A percentile compares a stretch with the other conserved stretches of the same genome.
These are phyloP conservation scores for Odontesthes bonariensis DNA, from an alignment of 2,113 vertebrate species.

Conservation along the genomic window DNA sequence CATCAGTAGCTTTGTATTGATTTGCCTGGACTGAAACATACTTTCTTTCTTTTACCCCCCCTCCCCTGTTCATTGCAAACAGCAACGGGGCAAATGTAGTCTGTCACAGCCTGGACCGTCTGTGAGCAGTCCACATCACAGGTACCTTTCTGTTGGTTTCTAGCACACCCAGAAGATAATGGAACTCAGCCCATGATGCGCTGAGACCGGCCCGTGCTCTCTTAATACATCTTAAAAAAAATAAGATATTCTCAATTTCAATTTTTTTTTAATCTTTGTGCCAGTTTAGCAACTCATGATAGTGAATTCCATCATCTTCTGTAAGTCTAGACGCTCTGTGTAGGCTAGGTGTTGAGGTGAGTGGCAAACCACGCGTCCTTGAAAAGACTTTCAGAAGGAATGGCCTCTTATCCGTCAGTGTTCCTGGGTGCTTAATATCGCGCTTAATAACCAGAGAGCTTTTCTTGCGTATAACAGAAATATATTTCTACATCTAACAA, in stretches of 20 bases:
- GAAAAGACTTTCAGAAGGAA: conserved; percentile 35
- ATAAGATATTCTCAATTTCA: not conserved
- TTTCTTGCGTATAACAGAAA: conserved; percentile 40
- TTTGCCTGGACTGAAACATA: conserved; percentile 98
- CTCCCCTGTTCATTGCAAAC: conserved; percentile 98
- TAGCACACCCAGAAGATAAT: conserved; percentile 95
- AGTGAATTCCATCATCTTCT: conserved; percentile 95
- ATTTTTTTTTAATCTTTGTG: conserved; percentile 6
- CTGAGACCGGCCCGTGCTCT: conserved; percentile 32
- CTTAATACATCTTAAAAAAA: not conserved
- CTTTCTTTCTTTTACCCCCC: conserved; percentile 96
- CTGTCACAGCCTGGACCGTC: conserved; percentile 97
- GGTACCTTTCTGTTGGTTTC: conserved; percentile 99
- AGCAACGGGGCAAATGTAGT: conserved; percentile 99
- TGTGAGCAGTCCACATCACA: conserved; percentile 97
- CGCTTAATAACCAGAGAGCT: conserved; percentile 56
- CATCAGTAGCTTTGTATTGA: conserved; percentile 96
- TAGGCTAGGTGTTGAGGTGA: conserved; percentile 81
- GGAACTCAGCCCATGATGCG: conserved; percentile 85
- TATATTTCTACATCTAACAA: conserved; percentile 61
- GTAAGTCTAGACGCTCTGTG: conserved; percentile 89
- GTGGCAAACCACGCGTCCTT: conserved; percentile 47
- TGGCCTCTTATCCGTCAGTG: conserved; percentile 49
- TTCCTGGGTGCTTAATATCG: conserved; percentile 69
- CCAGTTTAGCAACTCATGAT: conserved; percentile 72